Conservation (phyloP, 92 coral and sea anemone species). For the Heteractis magnifica region DNA sequence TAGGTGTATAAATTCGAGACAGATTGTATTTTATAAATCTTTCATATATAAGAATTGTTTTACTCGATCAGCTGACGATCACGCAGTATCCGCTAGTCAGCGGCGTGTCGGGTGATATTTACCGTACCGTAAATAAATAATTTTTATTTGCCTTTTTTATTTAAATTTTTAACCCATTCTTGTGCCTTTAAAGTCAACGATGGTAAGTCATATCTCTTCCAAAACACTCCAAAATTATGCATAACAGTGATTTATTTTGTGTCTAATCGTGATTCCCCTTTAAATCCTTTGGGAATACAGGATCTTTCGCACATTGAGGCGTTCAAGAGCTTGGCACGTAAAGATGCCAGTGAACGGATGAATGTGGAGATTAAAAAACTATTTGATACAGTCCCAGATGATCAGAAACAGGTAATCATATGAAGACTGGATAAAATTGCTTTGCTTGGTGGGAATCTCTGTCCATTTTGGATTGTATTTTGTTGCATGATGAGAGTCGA, state of each 20-base stretch:
- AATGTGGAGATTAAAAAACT: slow-evolving; percentile 62
- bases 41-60: not conserved
- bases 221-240: not conserved
- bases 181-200: not conserved
- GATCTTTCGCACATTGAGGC: slow-evolving; percentile 26
- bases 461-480: not conserved
- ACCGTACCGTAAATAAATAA: slow-evolving; percentile 1
- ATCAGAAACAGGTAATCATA: slow-evolving; percentile 51
- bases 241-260: not conserved
- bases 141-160: slow-evolving; percentile 13
- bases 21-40: not conserved
- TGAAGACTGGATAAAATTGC: not conserved
- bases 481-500: no score
- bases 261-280: not conserved
- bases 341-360: slow-evolving; percentile 93
- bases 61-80: not conserved
- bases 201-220: slow-evolving; percentile 4
- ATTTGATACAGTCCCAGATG: slow-evolving; percentile 58
- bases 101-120: not conserved
- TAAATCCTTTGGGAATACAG: not conserved
- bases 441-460: not conserved
- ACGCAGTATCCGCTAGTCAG: not conserved
- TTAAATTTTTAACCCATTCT: not conserved
- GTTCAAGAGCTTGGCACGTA: slow-evolving; percentile 81
- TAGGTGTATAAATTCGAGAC: not conserved